phyloP scores from a whole-genome alignment of 2,797 vertebrate genomes.

The Gobio occitaniae region DNA sequence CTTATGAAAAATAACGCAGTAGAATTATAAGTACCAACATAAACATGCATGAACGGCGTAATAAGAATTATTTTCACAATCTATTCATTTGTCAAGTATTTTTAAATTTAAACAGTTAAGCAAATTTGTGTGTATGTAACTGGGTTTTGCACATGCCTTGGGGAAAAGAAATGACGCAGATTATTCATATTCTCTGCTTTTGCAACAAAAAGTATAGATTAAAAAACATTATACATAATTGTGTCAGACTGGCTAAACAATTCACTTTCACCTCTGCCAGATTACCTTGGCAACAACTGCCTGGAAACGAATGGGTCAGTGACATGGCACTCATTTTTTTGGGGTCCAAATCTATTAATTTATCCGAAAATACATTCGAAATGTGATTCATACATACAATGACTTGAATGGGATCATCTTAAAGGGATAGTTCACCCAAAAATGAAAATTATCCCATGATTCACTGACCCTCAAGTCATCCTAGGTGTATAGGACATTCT shows the following conservation, averaged over 20 bases:
- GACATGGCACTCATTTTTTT: background rate
- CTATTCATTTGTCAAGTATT: background rate
- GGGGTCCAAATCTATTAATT: background rate
- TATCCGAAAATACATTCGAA: background rate
- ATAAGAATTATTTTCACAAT: background rate
- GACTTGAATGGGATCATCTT: background rate
- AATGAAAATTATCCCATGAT: too few relatives aligned
- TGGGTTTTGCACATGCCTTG: background rate
- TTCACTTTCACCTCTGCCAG: slow-evolving; percentile 4
- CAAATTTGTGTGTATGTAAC: background rate
- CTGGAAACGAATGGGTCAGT: background rate
- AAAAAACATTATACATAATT: background rate
- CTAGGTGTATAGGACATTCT: too few relatives aligned
- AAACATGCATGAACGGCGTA: background rate
- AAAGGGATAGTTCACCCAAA: too few relatives aligned
- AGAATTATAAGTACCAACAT: background rate
- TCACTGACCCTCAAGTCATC: too few relatives aligned
- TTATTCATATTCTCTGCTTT: background rate
- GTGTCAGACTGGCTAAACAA: background rate
- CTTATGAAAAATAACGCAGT: background rate
- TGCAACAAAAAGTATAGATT: background rate
- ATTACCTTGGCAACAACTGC: background rate
- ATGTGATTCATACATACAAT: background rate
- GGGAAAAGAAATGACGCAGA: background rate
- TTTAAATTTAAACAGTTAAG: background rate